A percentile compares a stretch with the other conserved stretches of the same genome.
Conservation (phyloP, 2,888 invertebrate species). For the Lycaena phlaeas region DNA sequence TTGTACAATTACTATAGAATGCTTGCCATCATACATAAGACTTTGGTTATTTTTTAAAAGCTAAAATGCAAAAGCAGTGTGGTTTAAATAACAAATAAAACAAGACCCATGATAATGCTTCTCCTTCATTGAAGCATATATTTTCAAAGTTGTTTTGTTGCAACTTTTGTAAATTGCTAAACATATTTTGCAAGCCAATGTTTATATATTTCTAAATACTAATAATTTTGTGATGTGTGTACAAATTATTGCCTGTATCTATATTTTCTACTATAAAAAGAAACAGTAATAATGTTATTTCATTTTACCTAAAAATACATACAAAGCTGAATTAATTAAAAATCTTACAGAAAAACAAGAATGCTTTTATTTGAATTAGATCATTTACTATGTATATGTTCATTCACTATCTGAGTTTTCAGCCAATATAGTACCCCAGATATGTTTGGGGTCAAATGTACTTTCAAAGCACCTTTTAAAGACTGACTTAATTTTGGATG, state of each 20-base stretch:
- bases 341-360: constrained; percentile 7
- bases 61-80: no score
- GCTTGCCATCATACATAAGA: no score
- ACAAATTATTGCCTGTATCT: constrained; percentile 61
- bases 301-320: constrained; percentile 31
- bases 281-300: constrained; percentile 61
- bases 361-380: constrained; percentile 11
- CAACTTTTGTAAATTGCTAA: constrained; percentile 4
- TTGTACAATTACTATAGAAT: background rate
- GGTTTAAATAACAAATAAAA: no score
- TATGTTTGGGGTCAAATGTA: constrained; percentile 77
- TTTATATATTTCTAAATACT: constrained; percentile 27
- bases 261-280: constrained; percentile 72
- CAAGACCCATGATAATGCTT: background rate
- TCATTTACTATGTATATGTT: constrained; percentile 15
- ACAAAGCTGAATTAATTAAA: constrained; percentile 6
- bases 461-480: constrained; percentile 83
- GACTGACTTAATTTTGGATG: constrained; percentile 75
- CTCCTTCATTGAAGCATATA: background rate
- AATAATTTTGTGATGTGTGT: constrained; percentile 60
- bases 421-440: constrained; percentile 75
- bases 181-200: constrained; percentile 9
- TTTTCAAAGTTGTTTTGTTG: background rate
- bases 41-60: no score
- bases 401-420: constrained; percentile 80